phyloP scores from a whole-genome alignment of 2,113 vertebrate species.

The Pseudonaja textilis region DNA sequence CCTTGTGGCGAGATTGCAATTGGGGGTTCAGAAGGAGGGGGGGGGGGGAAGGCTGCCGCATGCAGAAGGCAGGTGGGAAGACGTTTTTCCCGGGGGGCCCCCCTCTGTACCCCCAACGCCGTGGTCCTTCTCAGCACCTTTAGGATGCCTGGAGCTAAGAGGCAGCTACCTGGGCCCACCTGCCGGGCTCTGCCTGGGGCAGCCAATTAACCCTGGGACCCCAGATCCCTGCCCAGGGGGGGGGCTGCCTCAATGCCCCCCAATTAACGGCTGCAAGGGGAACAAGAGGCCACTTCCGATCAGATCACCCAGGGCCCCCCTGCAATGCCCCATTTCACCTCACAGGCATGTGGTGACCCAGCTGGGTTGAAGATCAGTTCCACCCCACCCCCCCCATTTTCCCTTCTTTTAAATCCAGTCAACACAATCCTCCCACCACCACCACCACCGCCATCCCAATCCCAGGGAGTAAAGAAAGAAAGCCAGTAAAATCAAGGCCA shows the following conservation, averaged over 20 bases:
- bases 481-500: neutral
- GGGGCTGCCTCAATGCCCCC: neutral
- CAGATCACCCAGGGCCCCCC: neutral
- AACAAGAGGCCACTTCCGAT: neutral
- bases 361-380: neutral
- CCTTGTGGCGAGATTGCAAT: neutral
- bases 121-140: neutral
- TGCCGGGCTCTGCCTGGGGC: neutral
- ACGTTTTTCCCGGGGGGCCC: neutral
- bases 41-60: neutral
- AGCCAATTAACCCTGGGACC: neutral
- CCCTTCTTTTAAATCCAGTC: neutral
- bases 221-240: neutral
- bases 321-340: neutral
- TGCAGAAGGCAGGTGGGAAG: neutral
- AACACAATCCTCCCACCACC: rapidly evolving
- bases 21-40: too few species aligned
- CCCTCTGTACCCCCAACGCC: neutral
- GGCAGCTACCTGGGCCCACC: neutral
- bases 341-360: neutral
- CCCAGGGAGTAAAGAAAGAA: neutral
- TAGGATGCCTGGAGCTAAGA: neutral
- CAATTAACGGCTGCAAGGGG: neutral
- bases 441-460: too few species aligned
- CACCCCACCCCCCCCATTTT: neutral